A percentile compares a stretch with the other conserved stretches of the same genome.
Conservation (phyloP, 1,140 invertebrate genomes). For the Harlomillsia oculata region DNA sequence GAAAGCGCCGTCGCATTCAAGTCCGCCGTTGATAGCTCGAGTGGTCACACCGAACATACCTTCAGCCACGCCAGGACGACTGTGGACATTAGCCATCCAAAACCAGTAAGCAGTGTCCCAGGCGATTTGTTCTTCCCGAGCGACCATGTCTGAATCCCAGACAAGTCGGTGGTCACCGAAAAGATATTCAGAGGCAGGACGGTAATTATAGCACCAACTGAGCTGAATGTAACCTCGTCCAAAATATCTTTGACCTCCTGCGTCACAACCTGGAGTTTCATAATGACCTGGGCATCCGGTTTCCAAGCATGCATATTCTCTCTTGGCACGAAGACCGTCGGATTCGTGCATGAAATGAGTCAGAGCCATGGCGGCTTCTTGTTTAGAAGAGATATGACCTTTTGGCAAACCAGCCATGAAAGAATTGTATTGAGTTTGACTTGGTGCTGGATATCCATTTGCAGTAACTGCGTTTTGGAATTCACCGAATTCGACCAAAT, state of each 20-base stretch:
- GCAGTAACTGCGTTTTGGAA: conserved; percentile 18
- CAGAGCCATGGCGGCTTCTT: conserved; percentile 30
- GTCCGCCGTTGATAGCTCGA: conserved; percentile 29
- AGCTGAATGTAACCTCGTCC: conserved; percentile 31
- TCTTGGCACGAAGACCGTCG: conserved; percentile 16
- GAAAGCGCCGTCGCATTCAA: conserved; percentile 21
- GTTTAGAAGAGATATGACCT: conserved; percentile 10
- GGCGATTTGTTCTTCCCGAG: conserved; percentile 12
- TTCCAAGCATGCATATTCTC: conserved; percentile 20
- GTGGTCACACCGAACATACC: conserved; percentile 28
- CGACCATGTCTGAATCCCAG: conserved; percentile 24
- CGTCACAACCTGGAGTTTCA: conserved; percentile 19
- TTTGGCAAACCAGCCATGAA: conserved; percentile 8
- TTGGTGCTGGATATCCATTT: conserved; percentile 15
- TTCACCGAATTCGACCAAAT: conserved; percentile 14
- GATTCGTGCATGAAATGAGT: conserved; percentile 27
- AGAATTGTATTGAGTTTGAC: conserved; percentile 2
- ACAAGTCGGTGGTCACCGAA: conserved; percentile 22
- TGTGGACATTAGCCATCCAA: conserved; percentile 26
- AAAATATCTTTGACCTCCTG: conserved; percentile 18
- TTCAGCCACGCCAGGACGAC: conserved; percentile 14
- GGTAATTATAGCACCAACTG: conserved; percentile 31
- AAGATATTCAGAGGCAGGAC: conserved; percentile 10
- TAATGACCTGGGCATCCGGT: conserved; percentile 13
- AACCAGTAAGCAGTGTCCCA: conserved; percentile 32